A percentile compares a stretch with the other conserved stretches of the same genome.
phyloP scores from a whole-genome alignment of 2,888 invertebrate genomes.

The Drosophila borborema region DNA sequence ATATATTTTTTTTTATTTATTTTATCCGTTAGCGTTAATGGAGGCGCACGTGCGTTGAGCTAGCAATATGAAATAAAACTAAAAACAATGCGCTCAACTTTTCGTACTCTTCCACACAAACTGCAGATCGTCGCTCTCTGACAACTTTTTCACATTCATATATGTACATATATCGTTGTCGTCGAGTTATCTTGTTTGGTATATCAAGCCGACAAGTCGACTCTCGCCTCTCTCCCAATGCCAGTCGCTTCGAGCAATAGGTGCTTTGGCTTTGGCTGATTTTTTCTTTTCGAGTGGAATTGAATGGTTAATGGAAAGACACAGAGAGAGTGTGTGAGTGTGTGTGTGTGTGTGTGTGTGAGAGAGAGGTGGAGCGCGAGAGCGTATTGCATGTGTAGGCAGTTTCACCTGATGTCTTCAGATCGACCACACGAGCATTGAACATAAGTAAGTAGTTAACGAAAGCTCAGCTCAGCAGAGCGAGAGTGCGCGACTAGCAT shows the following conservation, averaged over 20 bases:
- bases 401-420: slow-evolving; percentile 70
- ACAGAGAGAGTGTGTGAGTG: background rate
- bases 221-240: slow-evolving; percentile 38
- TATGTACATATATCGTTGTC: background rate
- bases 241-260: slow-evolving; percentile 24
- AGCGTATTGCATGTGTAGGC: slow-evolving; percentile 14
- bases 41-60: slow-evolving; percentile 46
- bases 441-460: slow-evolving; percentile 4
- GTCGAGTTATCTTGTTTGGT: slow-evolving; percentile 57
- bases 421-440: slow-evolving; percentile 17
- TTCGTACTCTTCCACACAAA: slow-evolving; percentile 42
- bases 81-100: slow-evolving; percentile 45
- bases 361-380: slow-evolving; percentile 2
- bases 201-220: slow-evolving; percentile 34
- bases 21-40: slow-evolving; percentile 14
- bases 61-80: slow-evolving; percentile 54
- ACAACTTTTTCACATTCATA: slow-evolving; percentile 25
- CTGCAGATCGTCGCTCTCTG: slow-evolving; percentile 62
- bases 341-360: background rate
- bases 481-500: background rate
- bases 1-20: slow-evolving; percentile 5
- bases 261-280: slow-evolving; percentile 14
- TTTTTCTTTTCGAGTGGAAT: slow-evolving; percentile 62
- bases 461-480: background rate
- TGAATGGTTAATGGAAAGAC: slow-evolving; percentile 9